Evolutionary conservation across 2,797 vertebrate genomes (phyloP), one percentile per base, ranked within the genome.

Genomic region (Hemibagrus guttatus): DNA sequence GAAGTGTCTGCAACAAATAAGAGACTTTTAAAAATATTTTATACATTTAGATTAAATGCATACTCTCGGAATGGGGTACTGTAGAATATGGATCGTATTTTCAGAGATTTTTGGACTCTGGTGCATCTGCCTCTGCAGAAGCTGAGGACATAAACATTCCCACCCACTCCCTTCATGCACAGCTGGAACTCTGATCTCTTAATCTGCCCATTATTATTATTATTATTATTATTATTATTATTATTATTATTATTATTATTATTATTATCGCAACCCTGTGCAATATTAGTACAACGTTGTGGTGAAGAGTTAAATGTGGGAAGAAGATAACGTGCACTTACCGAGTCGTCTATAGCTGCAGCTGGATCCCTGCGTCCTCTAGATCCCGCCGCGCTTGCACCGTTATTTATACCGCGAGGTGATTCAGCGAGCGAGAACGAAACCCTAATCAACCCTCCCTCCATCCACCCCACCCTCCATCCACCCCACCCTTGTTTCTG

Each of bases 361-460:
- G 87, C 83, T 86, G 85, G 54, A 84, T 75, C 58, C n/a, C 71
- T 9, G 71, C 72, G 71, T 81, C 28, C 71, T 49, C 6, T 49
- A 49, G 46, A 49, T 49, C 46, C 46, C 46, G 7, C 8, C 46
- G 42, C 39, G 64, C 64, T 54, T 69, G 35, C 39, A 3, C 83
- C 39, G 54, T 81, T 85, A 88, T 95, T 95, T 95, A 95, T 95
- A 94, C 82, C 87, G 59, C 28, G 85, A 39, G 88, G 91, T 89
- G 94, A 94, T 92, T 93, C 91, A 92, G 64, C 46, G 46, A 49
- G 16, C 9, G 9, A 19, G 39, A n/a, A 63, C 26, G 39, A 46
- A 8, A 1, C 26, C 39, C 19, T 7, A 64, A 26, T 16, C 14
- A 35, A 6, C 23, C 26, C 0, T 11, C 26, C 17, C n/a, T 6